Base-by-base conservation (phyloP, 2,888 invertebrate species). In the Oegoconia quadripuncta region DNA sequence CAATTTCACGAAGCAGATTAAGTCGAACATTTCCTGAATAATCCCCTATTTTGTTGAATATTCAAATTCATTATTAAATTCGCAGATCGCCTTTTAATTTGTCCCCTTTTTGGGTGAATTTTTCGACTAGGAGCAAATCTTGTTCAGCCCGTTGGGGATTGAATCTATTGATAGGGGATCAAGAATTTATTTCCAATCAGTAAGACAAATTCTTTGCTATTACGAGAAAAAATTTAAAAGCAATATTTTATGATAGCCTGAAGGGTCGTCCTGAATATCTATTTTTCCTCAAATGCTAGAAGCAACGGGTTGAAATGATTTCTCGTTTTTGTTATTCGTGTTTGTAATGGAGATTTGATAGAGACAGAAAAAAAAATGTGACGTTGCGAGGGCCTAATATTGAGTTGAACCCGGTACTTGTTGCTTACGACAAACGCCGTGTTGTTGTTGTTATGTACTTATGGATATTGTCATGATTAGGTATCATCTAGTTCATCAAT, bases 41-140 rank as follows among this genome's bases (percentile, higher is more conserved):
- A 55, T 56, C 54, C 51, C 41, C 40, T 43, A 47, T 55, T 44
- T 38, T 52, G 55, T 59, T 63, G 60, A 67, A 67, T 65, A 69
- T 69, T 67, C 60, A 63, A 61, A 59, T 58, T 39, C 43, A 50
- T 65, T 64, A 65, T 64, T 65, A 64, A 64, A 64, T 52, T 48
- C 42, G 44, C 42, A 49, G 56, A 63, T 64, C 42, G 55, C 50
- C 50, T 49, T 62, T 64, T 64, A 59, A 61, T 64, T 63, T 27
- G 29, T 44, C 39, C 36, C 34, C 45, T 32, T 42, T 49, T 31
- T 32, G 7, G 11, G 16, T 13, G 11, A 20, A 22, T 34, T 37
- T 40, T 36, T 40, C 31, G 30, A 35, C 36, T 34, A 30, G 32
- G 16, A 36, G 35, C 14, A 25, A 14, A 14, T 32, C 36, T 35